Conservation (phyloP, 1,140 invertebrate genomes). For the Nasonia giraulti region DNA sequence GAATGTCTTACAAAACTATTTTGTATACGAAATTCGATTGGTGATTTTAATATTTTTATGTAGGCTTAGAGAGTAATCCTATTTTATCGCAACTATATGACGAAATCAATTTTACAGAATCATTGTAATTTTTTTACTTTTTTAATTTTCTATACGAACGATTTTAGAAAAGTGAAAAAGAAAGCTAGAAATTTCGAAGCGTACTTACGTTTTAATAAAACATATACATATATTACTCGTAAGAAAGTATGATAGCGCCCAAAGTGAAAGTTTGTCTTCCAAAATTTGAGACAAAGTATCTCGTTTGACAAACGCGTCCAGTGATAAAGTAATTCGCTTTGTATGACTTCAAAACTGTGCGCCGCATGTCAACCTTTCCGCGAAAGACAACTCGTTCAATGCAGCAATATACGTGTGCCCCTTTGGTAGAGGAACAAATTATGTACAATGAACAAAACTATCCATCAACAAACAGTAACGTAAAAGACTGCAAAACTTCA, state of each 20-base stretch:
- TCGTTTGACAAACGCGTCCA: constrained; percentile 43
- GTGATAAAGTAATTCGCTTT: constrained; percentile 30
- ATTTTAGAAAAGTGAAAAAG: not conserved
- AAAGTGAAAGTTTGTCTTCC: constrained; percentile 49
- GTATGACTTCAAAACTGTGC: not conserved
- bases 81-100: not conserved
- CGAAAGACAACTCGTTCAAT: not conserved
- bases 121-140: constrained; percentile 25
- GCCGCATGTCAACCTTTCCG: not conserved
- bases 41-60: not conserved
- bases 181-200: not conserved
- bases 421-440: not conserved
- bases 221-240: not conserved
- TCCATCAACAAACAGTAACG: not conserved
- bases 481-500: constrained; percentile 31
- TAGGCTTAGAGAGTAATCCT: not conserved
- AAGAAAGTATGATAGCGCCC: constrained; percentile 18
- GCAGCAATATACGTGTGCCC: not conserved
- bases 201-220: not conserved
- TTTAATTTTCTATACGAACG: not conserved
- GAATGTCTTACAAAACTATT: not conserved
- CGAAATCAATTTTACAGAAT: not conserved
- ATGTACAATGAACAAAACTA: constrained; percentile 6
- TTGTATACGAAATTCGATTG: not conserved
- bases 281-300: constrained; percentile 35